Base-by-base conservation (phyloP, 2,888 invertebrate genomes). In the Noctua comes region DNA sequence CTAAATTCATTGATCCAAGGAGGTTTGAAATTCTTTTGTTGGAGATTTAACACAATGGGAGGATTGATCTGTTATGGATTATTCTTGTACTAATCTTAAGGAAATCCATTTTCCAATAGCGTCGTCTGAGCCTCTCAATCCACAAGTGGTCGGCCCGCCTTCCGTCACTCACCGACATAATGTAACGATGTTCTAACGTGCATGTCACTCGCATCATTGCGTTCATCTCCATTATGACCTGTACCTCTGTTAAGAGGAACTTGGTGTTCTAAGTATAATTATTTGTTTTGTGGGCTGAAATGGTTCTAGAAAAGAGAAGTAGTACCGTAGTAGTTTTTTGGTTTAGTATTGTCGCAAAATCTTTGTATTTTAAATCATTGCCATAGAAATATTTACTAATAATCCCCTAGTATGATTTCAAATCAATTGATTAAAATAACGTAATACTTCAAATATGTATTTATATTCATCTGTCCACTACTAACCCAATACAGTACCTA, bases 61-160 rank as follows among this genome's bases (percentile, higher is more conserved):
- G 0, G 11, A 40, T 31, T 46, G 7, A 68, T 74, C 11, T 48
- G 11, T 57, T 21, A 24, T n/a, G 24, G 18, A 51, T 11, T 65
- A 65, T 13, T 31, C 7, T 21, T 62, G 18, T 79, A 40, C 40
- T 40, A 4, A 36, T 36, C 59, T 74, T 64, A 70, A 84, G 90
- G 76, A 90, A 91, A 93, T 91, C 88, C 86, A 92, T 95, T 94
- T 94, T 91, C 91, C 91, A 91, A 92, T 92, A 92, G 88, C 90
- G 89, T 92, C 88, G 88, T 88, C 86, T 91, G 88, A 90, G 90
- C 88, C 87, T 90, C 87, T 90, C 90, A 92, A 94, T 95, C 96
- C 96, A 97, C 96, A 96, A 96, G 96, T 96, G 96, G 96, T 96
- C 93, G 95, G 88, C 92, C 93, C 93, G 93, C 92, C 91, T 93